A percentile compares a stretch with the other conserved stretches of the same genome.
Conservation (phyloP, 2,888 invertebrate genomes). For the Mythimna vitellina region DNA sequence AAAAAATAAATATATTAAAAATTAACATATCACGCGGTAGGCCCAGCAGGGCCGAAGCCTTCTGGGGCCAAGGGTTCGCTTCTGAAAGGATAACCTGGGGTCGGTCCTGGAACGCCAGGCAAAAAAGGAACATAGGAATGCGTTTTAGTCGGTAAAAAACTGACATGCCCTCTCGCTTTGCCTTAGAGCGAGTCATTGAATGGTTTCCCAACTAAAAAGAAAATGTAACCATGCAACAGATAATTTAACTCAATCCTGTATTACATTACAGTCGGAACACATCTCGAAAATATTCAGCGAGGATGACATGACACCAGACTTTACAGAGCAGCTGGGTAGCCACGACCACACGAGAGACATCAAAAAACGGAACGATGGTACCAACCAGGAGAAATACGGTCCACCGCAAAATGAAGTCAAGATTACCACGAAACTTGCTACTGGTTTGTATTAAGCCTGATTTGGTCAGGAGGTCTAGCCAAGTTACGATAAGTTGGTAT, state of each 20-base stretch:
- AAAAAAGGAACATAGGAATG: too few relatives aligned
- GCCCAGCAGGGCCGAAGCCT: too few relatives aligned
- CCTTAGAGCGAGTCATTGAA: too few relatives aligned
- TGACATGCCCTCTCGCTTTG: background rate
- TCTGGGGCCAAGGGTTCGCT: too few relatives aligned
- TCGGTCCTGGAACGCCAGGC: background rate
- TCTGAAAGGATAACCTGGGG: too few relatives aligned
- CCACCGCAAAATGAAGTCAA: background rate
- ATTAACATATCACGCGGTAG: too few relatives aligned
- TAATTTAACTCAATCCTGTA: background rate
- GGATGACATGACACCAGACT: constrained; percentile 49
- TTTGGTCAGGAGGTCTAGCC: too few relatives aligned
- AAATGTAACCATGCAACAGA: too few relatives aligned
- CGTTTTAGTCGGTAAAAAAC: background rate
- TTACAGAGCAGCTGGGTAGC: constrained; percentile 30
- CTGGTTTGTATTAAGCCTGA: constrained; percentile 16
- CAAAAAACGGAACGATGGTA: background rate
- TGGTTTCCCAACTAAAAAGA: too few relatives aligned
- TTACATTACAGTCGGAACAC: constrained; percentile 12
- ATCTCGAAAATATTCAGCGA: constrained; percentile 22
- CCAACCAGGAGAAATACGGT: background rate
- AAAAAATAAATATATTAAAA: too few relatives aligned
- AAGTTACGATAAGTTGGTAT: too few relatives aligned
- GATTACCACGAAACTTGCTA: background rate
- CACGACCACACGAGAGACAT: constrained; percentile 28